Percentiles rank a stretch among this genome's conserved stretches.
These are phyloP conservation scores for Drosophila neonasuta DNA, from an alignment of 2,888 invertebrate species.

Conservation along the genomic window DNA sequence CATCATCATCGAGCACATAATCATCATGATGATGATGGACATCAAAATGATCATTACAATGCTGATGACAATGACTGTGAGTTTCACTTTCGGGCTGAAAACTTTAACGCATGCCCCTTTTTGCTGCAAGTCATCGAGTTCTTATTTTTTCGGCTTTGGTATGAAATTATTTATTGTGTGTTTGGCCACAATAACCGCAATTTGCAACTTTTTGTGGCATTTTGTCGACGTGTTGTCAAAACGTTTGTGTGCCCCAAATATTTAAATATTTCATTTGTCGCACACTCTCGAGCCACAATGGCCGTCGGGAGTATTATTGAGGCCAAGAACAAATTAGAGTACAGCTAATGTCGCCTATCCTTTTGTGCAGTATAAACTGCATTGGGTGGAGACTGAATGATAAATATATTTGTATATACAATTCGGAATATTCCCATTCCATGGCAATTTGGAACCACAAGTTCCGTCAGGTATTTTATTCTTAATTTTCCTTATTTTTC, in stretches of 20 bases:
- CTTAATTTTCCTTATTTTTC: conserved; percentile 15
- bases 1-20: conserved; percentile 12
- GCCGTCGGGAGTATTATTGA: conserved; percentile 10
- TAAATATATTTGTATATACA: conserved; percentile 25
- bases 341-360: conserved; percentile 2
- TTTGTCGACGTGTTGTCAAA: conserved; percentile 75
- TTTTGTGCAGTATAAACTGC: neutral
- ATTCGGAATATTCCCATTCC: conserved; percentile 28
- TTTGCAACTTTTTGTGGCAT: conserved; percentile 76
- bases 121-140: conserved; percentile 63
- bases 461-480: conserved; percentile 8
- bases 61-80: conserved; percentile 44
- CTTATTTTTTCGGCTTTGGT: conserved; percentile 26
- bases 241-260: conserved; percentile 69
- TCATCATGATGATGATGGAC: conserved; percentile 25
- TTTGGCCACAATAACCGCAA: conserved; percentile 75
- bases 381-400: neutral
- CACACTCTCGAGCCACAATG: conserved; percentile 32
- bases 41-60: conserved; percentile 20
- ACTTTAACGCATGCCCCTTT: conserved; percentile 62
- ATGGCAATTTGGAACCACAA: neutral
- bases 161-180: conserved; percentile 63
- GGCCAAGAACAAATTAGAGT: conserved; percentile 40
- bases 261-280: conserved; percentile 76
- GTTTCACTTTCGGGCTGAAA: conserved; percentile 44